Evolutionary conservation across 1,140 invertebrate genomes (phyloP).

Genomic region (Hypothenemus hampei): DNA sequence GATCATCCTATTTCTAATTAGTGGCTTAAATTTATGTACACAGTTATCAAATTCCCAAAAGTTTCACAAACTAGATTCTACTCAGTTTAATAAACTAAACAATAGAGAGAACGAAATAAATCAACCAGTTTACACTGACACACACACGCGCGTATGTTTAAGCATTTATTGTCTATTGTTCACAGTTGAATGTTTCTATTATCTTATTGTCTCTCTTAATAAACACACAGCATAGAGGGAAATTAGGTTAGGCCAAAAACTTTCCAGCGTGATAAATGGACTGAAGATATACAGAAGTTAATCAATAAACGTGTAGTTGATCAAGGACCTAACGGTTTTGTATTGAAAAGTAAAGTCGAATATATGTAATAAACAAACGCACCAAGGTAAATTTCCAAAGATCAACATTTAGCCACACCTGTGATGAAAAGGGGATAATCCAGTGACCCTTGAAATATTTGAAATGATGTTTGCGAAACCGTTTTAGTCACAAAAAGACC

Average conservation of each 20-base stretch:
- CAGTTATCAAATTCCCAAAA: not conserved
- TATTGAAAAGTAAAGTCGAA: not conserved
- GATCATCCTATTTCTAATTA: too few relatives aligned
- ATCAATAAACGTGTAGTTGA: not conserved
- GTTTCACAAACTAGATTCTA: not conserved
- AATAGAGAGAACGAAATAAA: slow-evolving; percentile 15
- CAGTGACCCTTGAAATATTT: slow-evolving; percentile 9
- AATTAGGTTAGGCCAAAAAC: not conserved
- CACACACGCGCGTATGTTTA: slow-evolving; percentile 25
- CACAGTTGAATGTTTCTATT: slow-evolving; percentile 21
- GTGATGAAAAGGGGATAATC: slow-evolving; percentile 8
- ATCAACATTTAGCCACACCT: slow-evolving; percentile 12
- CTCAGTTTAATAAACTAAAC: slow-evolving; percentile 12
- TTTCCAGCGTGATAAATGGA: not conserved
- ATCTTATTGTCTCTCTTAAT: slow-evolving; percentile 24
- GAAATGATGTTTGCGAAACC: slow-evolving; percentile 11
- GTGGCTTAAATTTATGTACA: too few relatives aligned
- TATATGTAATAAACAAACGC: slow-evolving; percentile 3
- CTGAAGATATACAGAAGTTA: not conserved
- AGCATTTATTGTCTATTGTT: slow-evolving; percentile 21
- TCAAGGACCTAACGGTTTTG: not conserved
- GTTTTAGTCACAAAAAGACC: slow-evolving; percentile 5
- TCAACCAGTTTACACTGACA: slow-evolving; percentile 17
- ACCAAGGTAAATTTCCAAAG: not conserved
- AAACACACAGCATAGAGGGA: slow-evolving; percentile 16